Evolutionary conservation across 2,888 invertebrate genomes (phyloP).

Genomic region (Nomada flava): DNA sequence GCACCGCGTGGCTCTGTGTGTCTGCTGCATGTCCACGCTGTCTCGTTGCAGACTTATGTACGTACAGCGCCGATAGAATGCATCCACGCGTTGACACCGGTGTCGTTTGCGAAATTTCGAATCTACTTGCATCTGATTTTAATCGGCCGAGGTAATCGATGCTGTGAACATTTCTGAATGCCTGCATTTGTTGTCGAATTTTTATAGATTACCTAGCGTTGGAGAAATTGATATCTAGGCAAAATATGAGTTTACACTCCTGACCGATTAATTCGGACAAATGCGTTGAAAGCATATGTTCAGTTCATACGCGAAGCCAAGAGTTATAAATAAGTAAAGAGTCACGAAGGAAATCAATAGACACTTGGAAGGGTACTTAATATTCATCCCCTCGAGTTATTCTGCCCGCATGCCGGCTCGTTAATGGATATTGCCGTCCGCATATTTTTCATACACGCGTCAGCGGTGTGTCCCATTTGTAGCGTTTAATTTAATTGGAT

Average conservation of each 20-base stretch:
- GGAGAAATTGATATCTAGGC: no score
- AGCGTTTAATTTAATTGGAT: conserved; percentile 56
- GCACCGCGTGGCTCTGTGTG: conserved; percentile 33
- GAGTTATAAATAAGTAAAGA: no score
- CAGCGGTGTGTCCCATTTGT: conserved; percentile 31
- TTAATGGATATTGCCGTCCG: conserved; percentile 13
- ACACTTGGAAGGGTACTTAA: no score
- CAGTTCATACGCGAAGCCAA: no score
- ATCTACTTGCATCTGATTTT: no score
- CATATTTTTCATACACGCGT: conserved; percentile 14
- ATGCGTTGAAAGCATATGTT: no score
- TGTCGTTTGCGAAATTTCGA: no score
- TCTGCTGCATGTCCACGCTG: conserved; percentile 4
- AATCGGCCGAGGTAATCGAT: no score
- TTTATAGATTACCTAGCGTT: background rate
- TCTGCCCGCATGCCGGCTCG: background rate
- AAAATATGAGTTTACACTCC: no score
- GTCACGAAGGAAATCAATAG: no score
- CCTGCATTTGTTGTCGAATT: background rate
- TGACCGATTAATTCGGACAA: no score
- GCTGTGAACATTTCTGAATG: background rate
- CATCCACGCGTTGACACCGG: background rate
- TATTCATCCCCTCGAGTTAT: background rate
- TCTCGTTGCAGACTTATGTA: background rate
- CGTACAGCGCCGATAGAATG: background rate